A percentile compares a stretch with the other conserved stretches of the same genome.
Evolutionary conservation across 2,888 invertebrate genomes (phyloP).

Genomic region (Hyppa rectilinea): DNA sequence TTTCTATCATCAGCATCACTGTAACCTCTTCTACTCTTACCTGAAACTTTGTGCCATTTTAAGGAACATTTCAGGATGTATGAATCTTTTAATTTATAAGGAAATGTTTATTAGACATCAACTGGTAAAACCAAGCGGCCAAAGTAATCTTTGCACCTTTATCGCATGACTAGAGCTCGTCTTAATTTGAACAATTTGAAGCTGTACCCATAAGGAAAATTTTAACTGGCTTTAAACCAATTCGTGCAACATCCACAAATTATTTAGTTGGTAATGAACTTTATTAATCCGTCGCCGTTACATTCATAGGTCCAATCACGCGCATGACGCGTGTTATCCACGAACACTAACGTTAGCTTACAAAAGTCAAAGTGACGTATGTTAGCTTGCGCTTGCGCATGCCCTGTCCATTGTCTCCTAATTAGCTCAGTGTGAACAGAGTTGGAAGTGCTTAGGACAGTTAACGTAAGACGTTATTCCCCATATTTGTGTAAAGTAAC

Average conservation of each 20-base stretch:
- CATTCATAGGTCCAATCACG: constrained; percentile 23
- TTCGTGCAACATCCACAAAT: constrained; percentile 4
- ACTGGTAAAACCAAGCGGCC: background rate
- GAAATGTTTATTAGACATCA: constrained; percentile 4
- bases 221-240: background rate
- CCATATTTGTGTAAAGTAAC: constrained; percentile 42
- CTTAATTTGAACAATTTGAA: constrained; percentile 19
- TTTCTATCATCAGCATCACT: background rate
- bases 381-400: constrained; percentile 33
- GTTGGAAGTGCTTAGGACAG: constrained; percentile 17
- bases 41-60: background rate
- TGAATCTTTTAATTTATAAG: background rate
- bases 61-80: background rate
- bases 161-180: background rate
- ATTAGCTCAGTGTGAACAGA: constrained; percentile 33
- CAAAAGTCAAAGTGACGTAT: constrained; percentile 53
- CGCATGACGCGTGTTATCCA: constrained; percentile 13
- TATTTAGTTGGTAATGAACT: background rate
- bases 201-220: constrained; percentile 3
- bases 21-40: background rate
- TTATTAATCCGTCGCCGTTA: constrained; percentile 20
- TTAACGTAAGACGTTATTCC: constrained; percentile 41
- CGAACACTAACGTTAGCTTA: constrained; percentile 29
- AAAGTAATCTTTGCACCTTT: background rate
- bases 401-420: constrained; percentile 39